Percentiles rank a stretch among this genome's conserved stretches.
Evolutionary conservation across 2,888 invertebrate genomes (phyloP).

Genomic region (Chelonus formosanus): DNA sequence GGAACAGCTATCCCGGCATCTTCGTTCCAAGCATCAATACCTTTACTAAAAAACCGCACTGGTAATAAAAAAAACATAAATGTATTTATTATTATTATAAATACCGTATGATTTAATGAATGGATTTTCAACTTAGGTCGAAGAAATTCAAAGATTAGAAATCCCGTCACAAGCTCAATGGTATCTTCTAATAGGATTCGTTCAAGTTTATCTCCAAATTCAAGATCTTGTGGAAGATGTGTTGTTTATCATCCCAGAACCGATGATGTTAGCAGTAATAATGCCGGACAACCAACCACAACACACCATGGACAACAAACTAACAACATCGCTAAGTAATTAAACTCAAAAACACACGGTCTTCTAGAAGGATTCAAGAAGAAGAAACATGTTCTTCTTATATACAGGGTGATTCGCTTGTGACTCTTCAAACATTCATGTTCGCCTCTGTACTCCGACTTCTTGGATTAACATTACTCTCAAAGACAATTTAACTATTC

Average conservation of each 20-base stretch:
- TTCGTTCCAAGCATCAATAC: constrained; percentile 22
- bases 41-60: constrained; percentile 48
- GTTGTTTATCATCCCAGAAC: constrained; percentile 25
- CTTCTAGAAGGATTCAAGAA: constrained; percentile 53
- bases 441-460: constrained; percentile 42
- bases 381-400: constrained; percentile 59
- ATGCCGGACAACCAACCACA: background rate
- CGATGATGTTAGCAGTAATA: constrained; percentile 1
- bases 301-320: constrained; percentile 1
- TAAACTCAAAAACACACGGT: constrained; percentile 50
- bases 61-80: constrained; percentile 43
- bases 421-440: constrained; percentile 36
- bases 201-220: background rate
- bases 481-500: constrained; percentile 23
- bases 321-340: constrained; percentile 57
- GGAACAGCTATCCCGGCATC: constrained; percentile 25
- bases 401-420: constrained; percentile 59
- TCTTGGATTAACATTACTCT: no score
- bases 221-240: background rate
- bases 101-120: background rate
- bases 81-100: background rate
- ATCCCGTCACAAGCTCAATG: background rate
- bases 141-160: background rate
- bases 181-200: background rate
- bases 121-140: background rate